Evolutionary conservation across 2,113 vertebrate genomes (phyloP), one percentile per base, ranked within the genome.

Genomic region (Macquaria ambigua): DNA sequence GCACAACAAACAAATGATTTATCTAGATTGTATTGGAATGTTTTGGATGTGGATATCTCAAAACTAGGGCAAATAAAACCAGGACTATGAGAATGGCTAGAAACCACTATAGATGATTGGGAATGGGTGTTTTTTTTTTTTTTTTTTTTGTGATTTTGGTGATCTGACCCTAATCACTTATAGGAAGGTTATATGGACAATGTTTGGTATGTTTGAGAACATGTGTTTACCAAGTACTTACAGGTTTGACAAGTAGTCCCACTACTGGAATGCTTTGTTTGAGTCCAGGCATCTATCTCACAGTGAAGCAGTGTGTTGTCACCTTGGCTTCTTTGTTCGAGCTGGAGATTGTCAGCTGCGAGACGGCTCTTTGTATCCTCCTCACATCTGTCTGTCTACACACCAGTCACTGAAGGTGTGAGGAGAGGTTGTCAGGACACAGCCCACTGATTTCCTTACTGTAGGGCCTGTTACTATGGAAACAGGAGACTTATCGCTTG

Each of bases 401-500:
- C 83, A 83, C 78, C 81, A 81, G 77, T 83, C 73, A 74, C 79
- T 89, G 74, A 85, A 82, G 83, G 79, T 79, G 86, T 84, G 81
- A 84, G 85, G 79, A 52, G 77, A 62, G 70, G 70, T 69, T 88
- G 79, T 88, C 53, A 80, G 78, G 84, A 90, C 81, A 67, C 81
- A 78, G 88, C 69, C 72, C 79, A 58, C 85, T 83, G 66, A 79
- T 89, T 90, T 92, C 79, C 61, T 72, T 63, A 82, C 79, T 78
- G 83, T 81, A 77, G 86, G 79, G 83, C 50, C 46, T n/a, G 92
- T 94, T 92, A 53, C 93, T 84, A 90, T 94, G 93, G 94, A 84
- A 94, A 94, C 94, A 74, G 69, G 84, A 83, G 81, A 89, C 81
- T 77, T 86, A 85, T 83, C 77, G 92, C 73, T 84, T 62, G 67